Conservation (phyloP, 2,888 invertebrate genomes). For the Hypolimnas misippus region DNA sequence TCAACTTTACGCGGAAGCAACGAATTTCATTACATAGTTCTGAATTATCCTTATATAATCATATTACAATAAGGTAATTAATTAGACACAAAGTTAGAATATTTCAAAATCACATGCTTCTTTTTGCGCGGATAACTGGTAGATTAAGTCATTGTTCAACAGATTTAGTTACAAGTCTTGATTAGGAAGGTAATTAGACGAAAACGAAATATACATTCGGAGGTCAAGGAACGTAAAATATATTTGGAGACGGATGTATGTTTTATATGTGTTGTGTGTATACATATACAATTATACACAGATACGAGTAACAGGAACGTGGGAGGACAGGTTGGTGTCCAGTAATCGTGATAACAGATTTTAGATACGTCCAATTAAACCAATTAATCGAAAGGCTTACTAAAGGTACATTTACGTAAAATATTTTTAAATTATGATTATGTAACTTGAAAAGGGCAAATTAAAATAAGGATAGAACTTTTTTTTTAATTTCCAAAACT, state of each 20-base stretch:
- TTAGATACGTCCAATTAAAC: constrained; percentile 24
- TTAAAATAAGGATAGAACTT: too few relatives aligned
- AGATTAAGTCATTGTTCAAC: constrained; percentile 19
- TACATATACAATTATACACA: constrained; percentile 1
- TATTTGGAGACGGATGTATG: constrained; percentile 16
- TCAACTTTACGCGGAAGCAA: background rate
- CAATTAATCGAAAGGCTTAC: constrained; percentile 12
- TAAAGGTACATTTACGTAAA: background rate
- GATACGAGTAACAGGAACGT: constrained; percentile 32
- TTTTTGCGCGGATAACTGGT: constrained; percentile 6
- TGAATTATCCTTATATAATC: background rate
- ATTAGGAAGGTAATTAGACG: constrained; percentile 20
- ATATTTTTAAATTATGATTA: background rate
- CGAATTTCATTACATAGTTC: background rate
- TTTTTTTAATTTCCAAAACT: too few relatives aligned
- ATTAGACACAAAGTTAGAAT: background rate
- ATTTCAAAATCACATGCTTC: constrained; percentile 18
- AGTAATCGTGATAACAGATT: constrained; percentile 25
- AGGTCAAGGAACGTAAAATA: constrained; percentile 30
- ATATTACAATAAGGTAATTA: background rate
- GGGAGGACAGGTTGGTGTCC: constrained; percentile 39
- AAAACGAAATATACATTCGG: constrained; percentile 16
- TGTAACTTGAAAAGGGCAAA: background rate
- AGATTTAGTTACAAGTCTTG: constrained; percentile 51
- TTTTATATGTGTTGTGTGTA: constrained; percentile 3